Conservation (phyloP, 2,888 invertebrate species). For the Brenthis hecate region DNA sequence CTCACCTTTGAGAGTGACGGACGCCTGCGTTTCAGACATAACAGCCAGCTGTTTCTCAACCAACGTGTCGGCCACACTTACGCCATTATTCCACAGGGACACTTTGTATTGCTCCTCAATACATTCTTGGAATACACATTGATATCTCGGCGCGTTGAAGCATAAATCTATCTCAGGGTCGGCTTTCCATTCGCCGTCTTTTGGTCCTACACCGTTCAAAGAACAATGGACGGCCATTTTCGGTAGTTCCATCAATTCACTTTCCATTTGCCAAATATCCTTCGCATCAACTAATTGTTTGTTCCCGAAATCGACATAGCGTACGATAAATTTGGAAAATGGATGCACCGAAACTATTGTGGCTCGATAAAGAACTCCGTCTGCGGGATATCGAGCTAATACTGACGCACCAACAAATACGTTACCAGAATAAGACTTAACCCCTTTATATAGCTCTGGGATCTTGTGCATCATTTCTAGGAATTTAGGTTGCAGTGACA, state of each 20-base stretch:
- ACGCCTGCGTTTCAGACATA: slow-evolving; percentile 61
- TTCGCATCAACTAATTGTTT: slow-evolving; percentile 83
- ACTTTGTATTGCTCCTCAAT: slow-evolving; percentile 75
- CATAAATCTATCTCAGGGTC: slow-evolving; percentile 80
- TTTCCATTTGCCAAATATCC: slow-evolving; percentile 87
- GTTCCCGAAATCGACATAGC: slow-evolving; percentile 90
- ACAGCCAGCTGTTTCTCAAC: slow-evolving; percentile 76
- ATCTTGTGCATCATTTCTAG: slow-evolving; percentile 87
- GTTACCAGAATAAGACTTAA: slow-evolving; percentile 63
- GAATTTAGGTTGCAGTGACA: slow-evolving; percentile 80
- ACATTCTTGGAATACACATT: slow-evolving; percentile 80
- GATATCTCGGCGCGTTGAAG: slow-evolving; percentile 83
- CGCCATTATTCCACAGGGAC: slow-evolving; percentile 72
- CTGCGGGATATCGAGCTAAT: slow-evolving; percentile 87
- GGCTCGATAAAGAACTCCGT: slow-evolving; percentile 87
- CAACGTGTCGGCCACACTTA: slow-evolving; percentile 72
- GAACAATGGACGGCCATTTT: slow-evolving; percentile 87
- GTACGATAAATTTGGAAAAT: slow-evolving; percentile 84
- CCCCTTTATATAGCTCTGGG: slow-evolving; percentile 84
- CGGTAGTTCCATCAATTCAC: slow-evolving; percentile 84
- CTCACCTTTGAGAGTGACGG: slow-evolving; percentile 72
- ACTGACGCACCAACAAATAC: slow-evolving; percentile 84
- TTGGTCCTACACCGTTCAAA: slow-evolving; percentile 83
- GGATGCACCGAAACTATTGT: slow-evolving; percentile 83
- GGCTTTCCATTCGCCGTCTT: slow-evolving; percentile 82